Percentiles rank a stretch among this genome's conserved stretches.
Evolutionary conservation across 35 echinoderm and acorn worm species (phyloP).

Genomic region (Heliocidaris erythrogramma): DNA sequence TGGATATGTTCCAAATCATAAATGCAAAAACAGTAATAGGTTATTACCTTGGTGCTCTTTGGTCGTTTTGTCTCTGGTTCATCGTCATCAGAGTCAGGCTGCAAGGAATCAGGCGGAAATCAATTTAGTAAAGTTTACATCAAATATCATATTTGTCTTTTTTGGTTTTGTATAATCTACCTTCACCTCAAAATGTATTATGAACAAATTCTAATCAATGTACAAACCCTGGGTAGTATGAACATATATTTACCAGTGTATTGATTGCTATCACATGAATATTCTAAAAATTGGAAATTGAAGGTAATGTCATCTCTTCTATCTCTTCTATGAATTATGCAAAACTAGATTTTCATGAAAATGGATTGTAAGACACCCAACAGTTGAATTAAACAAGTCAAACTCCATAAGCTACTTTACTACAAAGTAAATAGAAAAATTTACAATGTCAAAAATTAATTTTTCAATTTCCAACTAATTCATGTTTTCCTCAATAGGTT

Average conservation of each 20-base stretch:
- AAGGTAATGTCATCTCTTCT: background rate
- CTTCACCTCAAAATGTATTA: background rate
- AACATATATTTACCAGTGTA: background rate
- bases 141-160: background rate
- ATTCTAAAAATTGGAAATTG: background rate
- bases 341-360: too few relatives aligned
- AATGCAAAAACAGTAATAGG: background rate
- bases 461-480: too few relatives aligned
- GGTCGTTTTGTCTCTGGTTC: slow-evolving; percentile 4
- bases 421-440: too few relatives aligned
- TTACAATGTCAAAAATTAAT: too few relatives aligned
- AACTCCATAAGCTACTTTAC: too few relatives aligned
- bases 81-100: slow-evolving; percentile 45
- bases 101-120: background rate
- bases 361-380: too few relatives aligned
- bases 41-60: slow-evolving; percentile 9
- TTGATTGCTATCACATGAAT: background rate
- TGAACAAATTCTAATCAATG: background rate
- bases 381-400: too few relatives aligned
- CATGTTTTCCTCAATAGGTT: too few relatives aligned
- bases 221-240: background rate
- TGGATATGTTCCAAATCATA: background rate
- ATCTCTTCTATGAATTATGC: too few relatives aligned
- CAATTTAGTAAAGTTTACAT: background rate
- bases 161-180: background rate